Percentiles rank a stretch among this genome's conserved stretches.
These are phyloP conservation scores for Rhinoraja longicauda DNA, from an alignment of 2,797 vertebrate species.

Conservation along the genomic window DNA sequence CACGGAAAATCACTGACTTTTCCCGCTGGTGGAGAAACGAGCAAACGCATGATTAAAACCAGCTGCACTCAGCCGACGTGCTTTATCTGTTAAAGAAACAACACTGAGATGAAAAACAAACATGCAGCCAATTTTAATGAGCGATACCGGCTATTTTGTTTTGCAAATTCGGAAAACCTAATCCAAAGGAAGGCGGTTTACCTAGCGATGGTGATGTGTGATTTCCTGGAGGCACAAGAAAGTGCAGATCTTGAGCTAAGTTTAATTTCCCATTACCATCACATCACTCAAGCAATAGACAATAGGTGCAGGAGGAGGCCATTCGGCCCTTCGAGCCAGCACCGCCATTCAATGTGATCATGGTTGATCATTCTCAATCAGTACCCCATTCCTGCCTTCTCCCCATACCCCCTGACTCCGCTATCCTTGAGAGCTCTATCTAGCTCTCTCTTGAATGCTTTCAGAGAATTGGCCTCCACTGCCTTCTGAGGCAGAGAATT, in stretches of 20 bases:
- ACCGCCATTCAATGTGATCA: too few relatives aligned
- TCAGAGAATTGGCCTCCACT: too few relatives aligned
- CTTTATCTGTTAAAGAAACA: background rate
- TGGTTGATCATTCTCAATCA: too few relatives aligned
- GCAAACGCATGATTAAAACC: background rate
- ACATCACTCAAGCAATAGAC: background rate
- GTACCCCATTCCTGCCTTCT: too few relatives aligned
- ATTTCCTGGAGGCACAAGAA: too few relatives aligned
- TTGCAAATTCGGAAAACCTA: background rate
- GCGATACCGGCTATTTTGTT: background rate
- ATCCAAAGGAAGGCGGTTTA: background rate
- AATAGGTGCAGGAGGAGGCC: too few relatives aligned
- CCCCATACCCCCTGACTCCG: too few relatives aligned
- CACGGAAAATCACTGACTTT: background rate
- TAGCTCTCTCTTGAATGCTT: too few relatives aligned
- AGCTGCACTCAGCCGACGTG: background rate
- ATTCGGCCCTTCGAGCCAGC: too few relatives aligned
- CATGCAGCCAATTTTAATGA: background rate
- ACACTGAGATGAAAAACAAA: background rate
- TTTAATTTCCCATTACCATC: background rate
- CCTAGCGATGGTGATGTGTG: background rate
- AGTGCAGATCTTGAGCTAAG: too few relatives aligned
- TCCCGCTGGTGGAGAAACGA: background rate
- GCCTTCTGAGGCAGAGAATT: too few relatives aligned
- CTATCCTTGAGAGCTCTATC: too few relatives aligned